These are phyloP conservation scores for Temnopleurus reevesii DNA, from an alignment of 53 echinoderm and acorn worm genomes.

Conservation along the genomic window DNA sequence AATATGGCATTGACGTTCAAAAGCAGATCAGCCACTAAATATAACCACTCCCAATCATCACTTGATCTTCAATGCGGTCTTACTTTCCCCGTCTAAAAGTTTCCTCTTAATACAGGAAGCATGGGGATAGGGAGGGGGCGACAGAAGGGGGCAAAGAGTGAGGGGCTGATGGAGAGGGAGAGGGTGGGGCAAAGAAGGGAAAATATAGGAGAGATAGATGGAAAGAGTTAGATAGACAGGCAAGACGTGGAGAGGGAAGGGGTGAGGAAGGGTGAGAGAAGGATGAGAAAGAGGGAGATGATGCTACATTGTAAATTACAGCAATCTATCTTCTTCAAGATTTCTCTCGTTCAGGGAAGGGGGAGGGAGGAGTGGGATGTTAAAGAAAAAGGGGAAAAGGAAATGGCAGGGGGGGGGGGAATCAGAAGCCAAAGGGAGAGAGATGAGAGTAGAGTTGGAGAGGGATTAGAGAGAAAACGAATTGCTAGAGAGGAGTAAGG, in stretches of 20 bases:
- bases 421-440: not conserved
- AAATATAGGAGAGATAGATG: not conserved
- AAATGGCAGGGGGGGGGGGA: no score
- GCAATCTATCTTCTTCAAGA: no score
- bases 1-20: constrained; percentile 1
- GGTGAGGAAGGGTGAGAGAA: not conserved
- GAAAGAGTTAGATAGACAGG: not conserved
- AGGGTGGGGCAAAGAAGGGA: not conserved
- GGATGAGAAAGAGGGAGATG: not conserved
- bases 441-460: not conserved
- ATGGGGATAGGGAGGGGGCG: not conserved
- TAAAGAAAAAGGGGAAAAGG: no score
- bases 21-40: not conserved
- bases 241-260: not conserved
- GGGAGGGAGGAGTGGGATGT: not conserved
- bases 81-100: not conserved
- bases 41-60: not conserved
- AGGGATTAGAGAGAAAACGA: not conserved
- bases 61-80: not conserved
- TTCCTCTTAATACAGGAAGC: not conserved
- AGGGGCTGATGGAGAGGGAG: no score
- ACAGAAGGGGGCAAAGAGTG: not conserved
- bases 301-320: no score
- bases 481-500: not conserved
- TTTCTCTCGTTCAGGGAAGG: no score